A percentile compares a stretch with the other conserved stretches of the same genome.
Conservation (phyloP, 2,113 vertebrate genomes). For the Clarias macrocephalus region DNA sequence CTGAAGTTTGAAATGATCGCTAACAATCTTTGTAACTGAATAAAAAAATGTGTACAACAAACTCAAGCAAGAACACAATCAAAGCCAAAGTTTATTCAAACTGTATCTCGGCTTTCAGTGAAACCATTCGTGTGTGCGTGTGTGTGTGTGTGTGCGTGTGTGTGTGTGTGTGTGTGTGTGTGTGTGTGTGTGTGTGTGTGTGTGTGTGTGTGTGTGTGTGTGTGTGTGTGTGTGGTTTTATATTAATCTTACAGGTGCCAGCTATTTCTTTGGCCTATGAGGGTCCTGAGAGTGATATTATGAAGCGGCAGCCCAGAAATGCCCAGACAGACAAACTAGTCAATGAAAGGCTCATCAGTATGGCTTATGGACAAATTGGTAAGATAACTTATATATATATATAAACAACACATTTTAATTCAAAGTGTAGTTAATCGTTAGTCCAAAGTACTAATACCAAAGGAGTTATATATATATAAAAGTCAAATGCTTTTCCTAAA, state of each 20-base stretch:
- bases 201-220: not conserved
- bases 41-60: too few species aligned
- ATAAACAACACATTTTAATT: not conserved
- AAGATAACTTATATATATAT: conserved; percentile 37
- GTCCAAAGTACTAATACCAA: not conserved
- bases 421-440: not conserved
- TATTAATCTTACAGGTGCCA: conserved; percentile 73
- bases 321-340: conserved; percentile 88
- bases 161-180: too few species aligned
- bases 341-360: conserved; percentile 90
- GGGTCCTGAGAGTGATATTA: conserved; percentile 92
- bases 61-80: too few species aligned
- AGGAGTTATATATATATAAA: not conserved
- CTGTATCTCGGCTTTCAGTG: too few species aligned
- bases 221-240: not conserved
- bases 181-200: too few species aligned
- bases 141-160: too few species aligned
- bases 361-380: conserved; percentile 92
- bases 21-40: too few species aligned
- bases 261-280: conserved; percentile 94
- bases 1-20: too few species aligned
- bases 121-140: too few species aligned
- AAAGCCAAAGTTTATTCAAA: too few species aligned
- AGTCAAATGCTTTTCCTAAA: not conserved
- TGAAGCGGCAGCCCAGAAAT: conserved; percentile 91